Evolutionary conservation across 2,888 invertebrate genomes (phyloP).

Genomic region (Liodrosophila aerea): DNA sequence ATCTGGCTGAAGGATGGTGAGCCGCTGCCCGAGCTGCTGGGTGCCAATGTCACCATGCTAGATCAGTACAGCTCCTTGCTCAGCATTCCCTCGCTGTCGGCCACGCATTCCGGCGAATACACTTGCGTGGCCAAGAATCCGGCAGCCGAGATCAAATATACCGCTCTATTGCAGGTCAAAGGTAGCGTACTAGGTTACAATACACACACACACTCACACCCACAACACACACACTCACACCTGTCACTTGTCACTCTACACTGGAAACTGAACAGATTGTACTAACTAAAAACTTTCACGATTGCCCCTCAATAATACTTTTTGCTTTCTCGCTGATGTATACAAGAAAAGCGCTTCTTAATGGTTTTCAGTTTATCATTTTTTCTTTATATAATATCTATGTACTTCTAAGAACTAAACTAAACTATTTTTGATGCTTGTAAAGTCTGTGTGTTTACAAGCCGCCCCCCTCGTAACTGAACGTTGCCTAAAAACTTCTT

Average conservation of each 20-base stretch:
- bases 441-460: conserved; percentile 34
- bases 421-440: conserved; percentile 52
- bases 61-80: conserved; percentile 90
- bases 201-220: conserved; percentile 13
- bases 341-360: conserved; percentile 75
- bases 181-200: conserved; percentile 85
- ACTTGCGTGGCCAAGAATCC: conserved; percentile 91
- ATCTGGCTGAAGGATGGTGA: conserved; percentile 92
- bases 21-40: conserved; percentile 86
- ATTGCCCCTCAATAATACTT: conserved; percentile 52
- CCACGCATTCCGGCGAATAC: conserved; percentile 89
- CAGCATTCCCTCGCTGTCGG: conserved; percentile 89
- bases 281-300: conserved; percentile 58
- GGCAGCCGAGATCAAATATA: conserved; percentile 90
- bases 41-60: conserved; percentile 88
- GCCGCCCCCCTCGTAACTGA: conserved; percentile 52
- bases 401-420: conserved; percentile 19
- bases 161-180: conserved; percentile 91
- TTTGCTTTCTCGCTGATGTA: conserved; percentile 70
- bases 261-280: conserved; percentile 16
- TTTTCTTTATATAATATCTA: conserved; percentile 38
- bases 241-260: conserved; percentile 3
- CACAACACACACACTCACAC: conserved; percentile 12
- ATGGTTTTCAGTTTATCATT: conserved; percentile 61
- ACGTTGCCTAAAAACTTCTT: conserved; percentile 60